Evolutionary conservation across 1,140 invertebrate genomes (phyloP).

Genomic region (Odontomachus brunneus): DNA sequence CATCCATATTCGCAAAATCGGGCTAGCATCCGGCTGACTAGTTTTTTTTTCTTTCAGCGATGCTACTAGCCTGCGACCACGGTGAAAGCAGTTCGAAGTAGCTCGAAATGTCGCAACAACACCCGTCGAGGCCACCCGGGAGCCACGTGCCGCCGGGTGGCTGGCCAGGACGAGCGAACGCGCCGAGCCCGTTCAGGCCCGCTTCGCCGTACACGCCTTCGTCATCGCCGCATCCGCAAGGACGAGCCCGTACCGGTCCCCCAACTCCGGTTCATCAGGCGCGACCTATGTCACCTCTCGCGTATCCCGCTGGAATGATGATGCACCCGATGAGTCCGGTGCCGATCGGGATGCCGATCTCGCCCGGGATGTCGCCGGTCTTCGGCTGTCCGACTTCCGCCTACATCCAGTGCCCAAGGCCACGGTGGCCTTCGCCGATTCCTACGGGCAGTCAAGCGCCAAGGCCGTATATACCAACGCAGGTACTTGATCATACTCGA

Average conservation of each 20-base stretch:
- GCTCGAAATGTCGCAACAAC: constrained; percentile 81
- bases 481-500: constrained; percentile 56
- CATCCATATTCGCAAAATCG: too few species aligned
- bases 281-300: constrained; percentile 78
- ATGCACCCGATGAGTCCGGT: constrained; percentile 83
- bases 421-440: constrained; percentile 87
- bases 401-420: constrained; percentile 87
- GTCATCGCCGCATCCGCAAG: constrained; percentile 64
- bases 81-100: constrained; percentile 64
- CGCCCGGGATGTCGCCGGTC: constrained; percentile 82
- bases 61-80: constrained; percentile 71
- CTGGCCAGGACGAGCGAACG: constrained; percentile 73
- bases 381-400: constrained; percentile 80
- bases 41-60: constrained; percentile 65
- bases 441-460: constrained; percentile 82
- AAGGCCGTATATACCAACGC: constrained; percentile 82
- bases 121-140: constrained; percentile 85
- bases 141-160: constrained; percentile 75
- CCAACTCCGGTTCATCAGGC: constrained; percentile 73
- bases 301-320: constrained; percentile 74
- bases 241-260: constrained; percentile 59
- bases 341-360: constrained; percentile 82
- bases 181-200: constrained; percentile 67
- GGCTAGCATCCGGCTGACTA: too few species aligned
- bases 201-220: constrained; percentile 55